Conservation (phyloP, 2,888 invertebrate genomes). For the Thera britannica region DNA sequence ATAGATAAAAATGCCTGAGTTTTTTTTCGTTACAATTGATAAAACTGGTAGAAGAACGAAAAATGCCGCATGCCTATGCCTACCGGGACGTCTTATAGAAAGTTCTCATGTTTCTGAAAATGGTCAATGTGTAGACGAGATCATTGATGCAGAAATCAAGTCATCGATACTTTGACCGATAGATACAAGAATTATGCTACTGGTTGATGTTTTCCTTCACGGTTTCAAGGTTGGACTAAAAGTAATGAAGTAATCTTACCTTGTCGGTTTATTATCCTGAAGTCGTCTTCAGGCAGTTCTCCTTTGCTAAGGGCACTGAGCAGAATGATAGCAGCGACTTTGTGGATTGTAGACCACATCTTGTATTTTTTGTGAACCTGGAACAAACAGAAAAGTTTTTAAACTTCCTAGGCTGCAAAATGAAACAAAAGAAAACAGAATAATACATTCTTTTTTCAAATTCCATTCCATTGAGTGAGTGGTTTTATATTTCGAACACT, state of each 20-base stretch:
- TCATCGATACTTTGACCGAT: no score
- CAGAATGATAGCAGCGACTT: constrained; percentile 65
- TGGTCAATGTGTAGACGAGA: no score
- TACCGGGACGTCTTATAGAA: no score
- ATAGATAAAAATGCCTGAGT: no score
- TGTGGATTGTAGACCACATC: constrained; percentile 62
- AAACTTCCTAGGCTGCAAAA: neutral
- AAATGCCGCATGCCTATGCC: no score
- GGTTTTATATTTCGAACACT: neutral
- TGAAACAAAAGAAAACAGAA: no score
- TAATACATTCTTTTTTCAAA: no score
- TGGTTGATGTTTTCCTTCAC: neutral
- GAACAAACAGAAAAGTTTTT: constrained; percentile 22
- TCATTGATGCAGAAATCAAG: no score
- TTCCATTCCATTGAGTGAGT: neutral
- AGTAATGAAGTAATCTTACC: constrained; percentile 51
- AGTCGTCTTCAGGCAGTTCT: constrained; percentile 76
- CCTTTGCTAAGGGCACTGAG: constrained; percentile 70
- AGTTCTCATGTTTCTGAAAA: no score
- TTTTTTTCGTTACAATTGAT: no score
- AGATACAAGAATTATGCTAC: no score
- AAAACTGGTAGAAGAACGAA: no score
- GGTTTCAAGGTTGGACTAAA: neutral
- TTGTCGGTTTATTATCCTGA: constrained; percentile 80
- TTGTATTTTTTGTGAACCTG: constrained; percentile 38